These are phyloP conservation scores for Pachycephus smyrnensis DNA, from an alignment of 2,888 invertebrate species.

Conservation along the genomic window DNA sequence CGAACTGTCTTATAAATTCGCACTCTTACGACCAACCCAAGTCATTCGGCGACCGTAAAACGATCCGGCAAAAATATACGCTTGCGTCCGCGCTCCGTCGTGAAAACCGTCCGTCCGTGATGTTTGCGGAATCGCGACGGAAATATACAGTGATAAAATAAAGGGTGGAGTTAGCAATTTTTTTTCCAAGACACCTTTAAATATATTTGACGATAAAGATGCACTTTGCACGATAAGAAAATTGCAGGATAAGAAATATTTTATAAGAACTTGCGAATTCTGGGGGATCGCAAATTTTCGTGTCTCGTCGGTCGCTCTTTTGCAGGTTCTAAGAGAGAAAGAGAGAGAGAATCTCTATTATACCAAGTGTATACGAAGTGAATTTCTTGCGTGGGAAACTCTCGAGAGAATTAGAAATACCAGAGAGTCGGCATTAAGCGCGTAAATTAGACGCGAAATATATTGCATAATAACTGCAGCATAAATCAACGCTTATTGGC, in stretches of 20 bases:
- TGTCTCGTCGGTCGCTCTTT: neutral
- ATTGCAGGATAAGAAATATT: neutral
- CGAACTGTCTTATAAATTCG: neutral
- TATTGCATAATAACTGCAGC: constrained; percentile 28
- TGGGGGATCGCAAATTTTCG: neutral
- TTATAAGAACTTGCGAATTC: neutral
- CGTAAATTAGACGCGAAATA: constrained; percentile 30
- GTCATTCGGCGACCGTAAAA: neutral
- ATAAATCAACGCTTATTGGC: constrained; percentile 33
- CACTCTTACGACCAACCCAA: neutral
- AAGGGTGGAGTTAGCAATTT: neutral
- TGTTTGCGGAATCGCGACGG: neutral
- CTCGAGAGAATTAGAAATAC: neutral
- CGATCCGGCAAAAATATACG: neutral
- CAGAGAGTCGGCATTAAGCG: constrained; percentile 1
- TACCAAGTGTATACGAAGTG: neutral
- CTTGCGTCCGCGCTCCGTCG: neutral
- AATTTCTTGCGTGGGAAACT: neutral
- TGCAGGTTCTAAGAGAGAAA: neutral
- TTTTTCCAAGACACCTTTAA: neutral
- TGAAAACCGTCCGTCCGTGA: neutral
- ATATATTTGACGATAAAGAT: too few relatives aligned
- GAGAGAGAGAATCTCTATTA: neutral
- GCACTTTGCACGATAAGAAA: neutral
- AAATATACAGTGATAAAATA: neutral